Conservation (phyloP, 1,140 invertebrate species). For the Drosophila fuyamai region DNA sequence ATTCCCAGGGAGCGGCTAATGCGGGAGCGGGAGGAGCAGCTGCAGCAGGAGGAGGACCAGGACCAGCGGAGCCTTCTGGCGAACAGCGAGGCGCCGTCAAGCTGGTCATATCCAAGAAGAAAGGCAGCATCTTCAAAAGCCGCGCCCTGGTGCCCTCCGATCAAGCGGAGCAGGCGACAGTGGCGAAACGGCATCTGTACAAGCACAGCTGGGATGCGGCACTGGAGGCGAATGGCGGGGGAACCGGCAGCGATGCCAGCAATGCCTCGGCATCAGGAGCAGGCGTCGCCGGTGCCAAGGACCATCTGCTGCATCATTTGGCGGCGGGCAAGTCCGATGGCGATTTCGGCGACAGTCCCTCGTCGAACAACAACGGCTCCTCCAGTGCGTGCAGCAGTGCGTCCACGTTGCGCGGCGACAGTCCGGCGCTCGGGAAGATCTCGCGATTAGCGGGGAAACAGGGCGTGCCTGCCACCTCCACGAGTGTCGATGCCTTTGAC, state of each 20-base stretch:
- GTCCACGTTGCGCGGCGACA: conserved; percentile 65
- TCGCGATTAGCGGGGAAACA: conserved; percentile 43
- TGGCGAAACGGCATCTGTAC: conserved; percentile 92
- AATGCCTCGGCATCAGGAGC: conserved; percentile 54
- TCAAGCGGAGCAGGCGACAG: conserved; percentile 86
- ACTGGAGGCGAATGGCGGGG: conserved; percentile 73
- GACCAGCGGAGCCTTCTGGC: conserved; percentile 62
- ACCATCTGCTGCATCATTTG: conserved; percentile 40
- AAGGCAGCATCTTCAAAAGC: conserved; percentile 96
- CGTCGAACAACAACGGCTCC: conserved; percentile 71
- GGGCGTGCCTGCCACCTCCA: conserved; percentile 35
- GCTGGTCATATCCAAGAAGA: conserved; percentile 90
- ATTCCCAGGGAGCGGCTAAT: conserved; percentile 60
- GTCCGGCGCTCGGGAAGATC: conserved; percentile 69
- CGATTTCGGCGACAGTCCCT: conserved; percentile 75
- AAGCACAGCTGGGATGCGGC: conserved; percentile 95
- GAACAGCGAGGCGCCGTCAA: conserved; percentile 85
- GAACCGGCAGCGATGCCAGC: conserved; percentile 70
- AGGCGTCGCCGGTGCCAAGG: conserved; percentile 45
- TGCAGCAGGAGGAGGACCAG: conserved; percentile 26
- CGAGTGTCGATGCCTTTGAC: conserved; percentile 56
- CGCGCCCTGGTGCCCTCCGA: conserved; percentile 89
- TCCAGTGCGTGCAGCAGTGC: conserved; percentile 49
- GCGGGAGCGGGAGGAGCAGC: conserved; percentile 38
- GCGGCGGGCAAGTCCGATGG: conserved; percentile 41